Base-by-base conservation (phyloP, 1,140 invertebrate genomes). In the Bemisia tabaci region DNA sequence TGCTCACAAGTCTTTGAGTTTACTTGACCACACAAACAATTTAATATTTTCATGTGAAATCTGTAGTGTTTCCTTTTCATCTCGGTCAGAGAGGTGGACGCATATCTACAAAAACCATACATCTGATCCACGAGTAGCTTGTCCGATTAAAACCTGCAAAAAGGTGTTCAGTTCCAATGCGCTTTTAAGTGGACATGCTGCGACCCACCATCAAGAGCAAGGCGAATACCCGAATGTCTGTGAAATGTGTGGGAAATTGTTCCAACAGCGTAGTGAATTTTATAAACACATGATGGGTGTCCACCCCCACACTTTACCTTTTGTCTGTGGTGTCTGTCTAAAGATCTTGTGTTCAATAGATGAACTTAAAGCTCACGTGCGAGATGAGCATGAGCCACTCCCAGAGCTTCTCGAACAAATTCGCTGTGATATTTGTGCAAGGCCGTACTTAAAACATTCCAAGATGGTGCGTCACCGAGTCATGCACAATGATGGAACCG, bases 271-370 rank as follows among this genome's bases (percentile, higher is more conserved):
- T 33, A 79, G 81, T 1, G 81, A 82, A 70, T 82, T 81, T 68
- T 82, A 80, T 77, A 82, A 82, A 68, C 81, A 82, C 23, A 79
- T 82, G 24, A 82, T 82, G 81, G 80, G 80, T 5, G 81, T 82
- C 0, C 81, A 82, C 66, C 74, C 79, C 2, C 79, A 82, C 25
- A 80, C 75, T 5, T 79, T 82, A 21, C 80, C 81, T 1, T 73
- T 80, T n/a, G 79, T 81, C 12, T 82, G 81, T 66, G 81, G 81
- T 1, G 79, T 82, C 26, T 82, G 81, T 67, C 70, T 82, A 1
- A 82, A 82, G 71, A 79, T 82, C 27, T 80, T 81, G 64, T 74
- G 77, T 0, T 77, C 78, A 25, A 77, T 82, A 2, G 25, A 75
- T 11, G 76, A 80, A 65, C 70, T 82, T 2, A 77, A 77, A 58